Percentiles rank a stretch among this genome's conserved stretches.
phyloP scores from a whole-genome alignment of 1,140 invertebrate species.

The Dufourea novaeangliae region DNA sequence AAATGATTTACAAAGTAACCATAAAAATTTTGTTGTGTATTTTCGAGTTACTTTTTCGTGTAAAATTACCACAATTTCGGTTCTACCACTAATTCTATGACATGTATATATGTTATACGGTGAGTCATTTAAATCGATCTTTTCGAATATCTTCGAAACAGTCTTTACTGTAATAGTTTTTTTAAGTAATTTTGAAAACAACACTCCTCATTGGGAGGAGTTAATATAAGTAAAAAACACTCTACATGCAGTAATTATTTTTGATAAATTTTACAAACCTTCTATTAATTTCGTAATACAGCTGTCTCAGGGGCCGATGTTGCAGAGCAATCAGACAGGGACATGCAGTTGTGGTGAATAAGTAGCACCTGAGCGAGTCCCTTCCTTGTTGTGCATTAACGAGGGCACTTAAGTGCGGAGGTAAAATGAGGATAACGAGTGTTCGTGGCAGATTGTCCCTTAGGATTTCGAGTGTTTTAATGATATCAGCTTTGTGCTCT shows the following conservation, averaged over 20 bases:
- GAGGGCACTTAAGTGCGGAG: constrained; percentile 77
- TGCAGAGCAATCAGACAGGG: constrained; percentile 81
- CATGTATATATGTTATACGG: too few relatives aligned
- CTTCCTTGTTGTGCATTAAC: constrained; percentile 63
- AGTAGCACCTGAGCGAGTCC: constrained; percentile 70
- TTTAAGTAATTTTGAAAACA: too few relatives aligned
- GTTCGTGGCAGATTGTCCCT: constrained; percentile 84
- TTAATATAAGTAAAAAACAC: too few relatives aligned
- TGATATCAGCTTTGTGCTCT: constrained; percentile 81
- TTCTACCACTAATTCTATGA: too few relatives aligned
- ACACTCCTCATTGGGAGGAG: background rate
- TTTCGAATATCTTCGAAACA: too few relatives aligned
- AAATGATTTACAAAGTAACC: too few relatives aligned
- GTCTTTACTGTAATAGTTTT: too few relatives aligned
- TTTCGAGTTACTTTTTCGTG: too few relatives aligned
- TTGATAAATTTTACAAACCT: constrained; percentile 71
- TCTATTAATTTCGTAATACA: constrained; percentile 74
- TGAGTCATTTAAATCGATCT: too few relatives aligned
- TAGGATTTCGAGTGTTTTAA: constrained; percentile 81
- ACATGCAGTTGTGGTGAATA: constrained; percentile 79
- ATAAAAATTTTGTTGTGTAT: too few relatives aligned
- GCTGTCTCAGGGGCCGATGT: constrained; percentile 50
- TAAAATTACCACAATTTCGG: too few relatives aligned
- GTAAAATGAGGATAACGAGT: constrained; percentile 83
- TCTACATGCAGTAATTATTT: too few relatives aligned